Conservation (phyloP, 2,888 invertebrate species). For the Noctua janthina region DNA sequence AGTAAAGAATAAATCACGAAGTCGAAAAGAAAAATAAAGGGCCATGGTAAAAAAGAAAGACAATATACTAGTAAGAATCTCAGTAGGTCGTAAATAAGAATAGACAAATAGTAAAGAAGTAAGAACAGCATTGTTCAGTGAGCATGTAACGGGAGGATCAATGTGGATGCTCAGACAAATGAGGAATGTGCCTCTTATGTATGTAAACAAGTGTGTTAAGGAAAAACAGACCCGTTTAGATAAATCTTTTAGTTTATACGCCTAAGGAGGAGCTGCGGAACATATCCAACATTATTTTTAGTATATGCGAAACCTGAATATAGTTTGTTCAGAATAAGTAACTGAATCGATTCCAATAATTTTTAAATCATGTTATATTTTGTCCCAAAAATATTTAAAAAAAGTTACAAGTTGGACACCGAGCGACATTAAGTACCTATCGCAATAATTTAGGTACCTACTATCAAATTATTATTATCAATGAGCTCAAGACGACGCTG, state of each 20-base stretch:
- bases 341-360: too few species aligned
- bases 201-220: constrained; percentile 39
- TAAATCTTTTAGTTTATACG: constrained; percentile 34
- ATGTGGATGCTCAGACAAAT: constrained; percentile 31
- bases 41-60: not conserved
- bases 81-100: constrained; percentile 39
- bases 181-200: constrained; percentile 31
- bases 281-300: too few species aligned
- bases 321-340: too few species aligned
- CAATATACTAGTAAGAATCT: constrained; percentile 11
- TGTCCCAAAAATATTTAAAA: too few species aligned
- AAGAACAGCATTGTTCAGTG: constrained; percentile 24
- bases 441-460: too few species aligned
- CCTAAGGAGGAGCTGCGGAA: not conserved
- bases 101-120: constrained; percentile 23
- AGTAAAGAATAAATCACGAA: not conserved
- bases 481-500: too few species aligned
- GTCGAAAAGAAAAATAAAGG: constrained; percentile 7
- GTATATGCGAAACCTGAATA: too few species aligned
- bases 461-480: too few species aligned
- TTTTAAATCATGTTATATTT: too few species aligned
- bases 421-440: too few species aligned
- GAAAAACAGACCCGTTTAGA: constrained; percentile 38
- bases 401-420: too few species aligned
- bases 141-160: constrained; percentile 12